Conservation (phyloP, 1,140 invertebrate species). For the Venturia canescens region DNA sequence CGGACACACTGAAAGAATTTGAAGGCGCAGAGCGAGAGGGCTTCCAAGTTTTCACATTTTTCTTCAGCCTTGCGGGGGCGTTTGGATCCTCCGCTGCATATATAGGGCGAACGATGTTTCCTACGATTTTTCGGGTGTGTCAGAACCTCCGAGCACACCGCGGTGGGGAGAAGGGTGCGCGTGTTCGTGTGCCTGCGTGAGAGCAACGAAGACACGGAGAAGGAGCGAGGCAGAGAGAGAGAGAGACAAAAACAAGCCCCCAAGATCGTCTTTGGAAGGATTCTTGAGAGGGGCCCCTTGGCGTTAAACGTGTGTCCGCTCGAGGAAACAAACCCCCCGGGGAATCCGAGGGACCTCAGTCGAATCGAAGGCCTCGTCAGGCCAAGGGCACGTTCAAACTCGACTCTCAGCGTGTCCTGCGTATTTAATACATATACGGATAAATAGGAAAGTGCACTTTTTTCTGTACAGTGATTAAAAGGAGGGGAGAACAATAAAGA, state of each 20-base stretch:
- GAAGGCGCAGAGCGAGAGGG: not conserved
- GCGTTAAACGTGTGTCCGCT: conserved; percentile 10
- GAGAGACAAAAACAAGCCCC: conserved; percentile 46
- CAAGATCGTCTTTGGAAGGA: conserved; percentile 25
- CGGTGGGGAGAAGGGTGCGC: conserved; percentile 53
- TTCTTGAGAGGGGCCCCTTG: conserved; percentile 7
- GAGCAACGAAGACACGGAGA: not conserved
- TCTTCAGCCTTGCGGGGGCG: not conserved
- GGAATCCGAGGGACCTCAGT: conserved; percentile 54
- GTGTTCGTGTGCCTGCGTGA: not conserved
- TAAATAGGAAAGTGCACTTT: not conserved
- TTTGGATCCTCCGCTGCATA: not conserved
- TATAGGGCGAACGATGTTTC: conserved; percentile 28
- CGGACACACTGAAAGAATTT: not conserved
- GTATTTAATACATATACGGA: not conserved
- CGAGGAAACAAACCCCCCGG: conserved; percentile 19
- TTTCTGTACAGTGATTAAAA: too few species aligned
- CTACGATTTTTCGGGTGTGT: conserved; percentile 52
- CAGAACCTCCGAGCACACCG: not conserved
- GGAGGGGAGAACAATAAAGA: too few species aligned
- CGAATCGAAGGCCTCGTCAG: conserved; percentile 53
- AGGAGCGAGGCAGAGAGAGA: not conserved
- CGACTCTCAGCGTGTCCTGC: conserved; percentile 9
- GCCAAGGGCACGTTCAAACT: conserved; percentile 49
- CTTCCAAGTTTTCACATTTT: not conserved